Base-by-base conservation (phyloP, 2,797 vertebrate species). In the Enteromius paludinosus region DNA sequence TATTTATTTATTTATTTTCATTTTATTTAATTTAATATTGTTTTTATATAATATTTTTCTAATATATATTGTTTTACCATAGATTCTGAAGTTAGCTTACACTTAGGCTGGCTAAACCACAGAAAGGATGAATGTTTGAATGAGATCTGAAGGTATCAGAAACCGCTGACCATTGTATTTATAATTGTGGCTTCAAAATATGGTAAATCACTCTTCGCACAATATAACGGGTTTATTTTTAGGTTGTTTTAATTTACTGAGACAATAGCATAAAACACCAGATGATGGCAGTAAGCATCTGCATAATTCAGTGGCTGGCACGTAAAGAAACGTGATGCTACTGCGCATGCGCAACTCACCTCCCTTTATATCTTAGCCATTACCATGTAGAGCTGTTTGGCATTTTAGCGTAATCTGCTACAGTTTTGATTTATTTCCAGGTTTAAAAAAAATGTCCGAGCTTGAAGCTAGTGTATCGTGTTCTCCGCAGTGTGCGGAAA, bases 401-500 rank as follows among this genome's bases (percentile, higher is more conserved):
- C 20, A 33, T 79, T 76, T 28, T 54, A 79, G 75, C 23, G 0
- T 12, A 43, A 78, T n/a, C 41, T 77, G n/a, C 54, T 71, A 41
- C 9, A 71, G 18, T 69, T 83, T 69, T 35, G 28, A 43, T 84
- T 47, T 71, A 45, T 69, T 17, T 68, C 17, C 15, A 61, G 80
- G 10, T 73, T 69, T 78, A 52, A 74, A 38, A 79, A 23, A 62
- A 68, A 87, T 89, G 88, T 89, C 68, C 88, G 92, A 92, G 83
- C 94, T 94, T 92, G 92, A 90, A 82, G 87, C 86, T 78, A 84
- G 45, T 69, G 87, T 83, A 73, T 90, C 90, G 89, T 93, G 91
- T 78, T n/a, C 89, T 89, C 90, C 89, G 91, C 92, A 71, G 56
- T 80, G 83, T 38, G 93, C 89, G 91, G 90, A 92, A 90, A 89